These are phyloP conservation scores for Mesocricetus auratus DNA, from an alignment of 2,113 vertebrate species.

Conservation along the genomic window DNA sequence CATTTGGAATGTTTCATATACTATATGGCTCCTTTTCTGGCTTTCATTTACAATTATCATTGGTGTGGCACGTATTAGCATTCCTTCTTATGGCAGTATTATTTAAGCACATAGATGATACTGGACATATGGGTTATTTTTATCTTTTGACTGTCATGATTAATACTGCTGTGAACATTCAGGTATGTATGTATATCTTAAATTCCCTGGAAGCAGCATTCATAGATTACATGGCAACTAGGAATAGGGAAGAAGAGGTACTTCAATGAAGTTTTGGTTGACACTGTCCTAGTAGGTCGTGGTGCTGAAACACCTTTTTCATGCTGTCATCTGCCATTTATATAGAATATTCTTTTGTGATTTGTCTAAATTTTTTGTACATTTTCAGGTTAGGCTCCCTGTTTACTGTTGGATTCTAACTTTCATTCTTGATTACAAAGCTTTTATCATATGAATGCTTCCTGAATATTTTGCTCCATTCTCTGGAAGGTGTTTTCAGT, in stretches of 20 bases:
- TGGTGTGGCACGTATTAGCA: background rate
- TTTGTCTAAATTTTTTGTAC: background rate
- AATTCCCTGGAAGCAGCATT: background rate
- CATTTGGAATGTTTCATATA: background rate
- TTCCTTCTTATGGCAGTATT: background rate
- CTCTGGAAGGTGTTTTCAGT: background rate
- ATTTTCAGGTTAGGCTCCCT: slow-evolving; percentile 26
- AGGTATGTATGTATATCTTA: background rate
- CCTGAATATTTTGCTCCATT: background rate
- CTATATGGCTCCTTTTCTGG: background rate
- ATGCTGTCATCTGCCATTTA: background rate
- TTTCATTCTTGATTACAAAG: background rate
- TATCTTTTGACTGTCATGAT: slow-evolving; percentile 1
- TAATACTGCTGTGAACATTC: slow-evolving; percentile 28
- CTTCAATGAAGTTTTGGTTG: background rate
- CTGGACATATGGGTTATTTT: background rate
- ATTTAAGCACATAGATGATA: background rate
- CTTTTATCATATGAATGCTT: background rate
- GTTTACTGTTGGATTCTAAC: background rate
- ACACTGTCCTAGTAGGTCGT: slow-evolving; percentile 2
- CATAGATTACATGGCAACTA: background rate
- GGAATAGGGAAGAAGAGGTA: background rate
- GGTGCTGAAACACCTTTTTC: background rate
- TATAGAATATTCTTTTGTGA: background rate
- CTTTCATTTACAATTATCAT: background rate